Base-by-base conservation (phyloP, 2,888 invertebrate genomes). In the Plemyria rubiginata region DNA sequence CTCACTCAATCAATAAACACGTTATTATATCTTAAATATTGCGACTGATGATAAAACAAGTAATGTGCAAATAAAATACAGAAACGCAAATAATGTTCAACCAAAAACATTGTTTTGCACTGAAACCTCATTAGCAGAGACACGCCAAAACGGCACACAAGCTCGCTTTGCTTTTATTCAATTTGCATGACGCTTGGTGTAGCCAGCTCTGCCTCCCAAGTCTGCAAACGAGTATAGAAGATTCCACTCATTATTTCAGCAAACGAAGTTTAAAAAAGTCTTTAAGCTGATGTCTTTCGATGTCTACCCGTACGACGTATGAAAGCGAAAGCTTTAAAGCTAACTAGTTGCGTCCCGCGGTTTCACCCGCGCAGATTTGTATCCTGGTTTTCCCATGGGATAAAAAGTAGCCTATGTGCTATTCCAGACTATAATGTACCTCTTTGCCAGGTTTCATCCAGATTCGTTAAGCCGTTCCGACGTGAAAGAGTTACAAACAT, bases 61-160 rank as follows among this genome's bases (percentile, higher is more conserved):
- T 36, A 38, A 38, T 22, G 36, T 32, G 32, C 49, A 50, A 50
- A 50, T 50, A 50, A 50, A 32, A 50, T n/a, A 29, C 28, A 29
- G 22, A 32, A 50, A 50, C 13, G 32, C 15, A 50, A 32, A 11
- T 51, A 51, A 16, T 12, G 51, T 16, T 12, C 15, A 54, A 54
- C 13, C 54, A 43, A 54, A 54, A 43, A 54, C 43, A 54, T 41
- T 54, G 54, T 54, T 41, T 41, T 29, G 29, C 54, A 54, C 54
- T 28, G 54, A 54, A 40, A 41, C 41, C 54, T 54, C 43, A 54
- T 54, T 54, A 54, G 54, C 29, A 28, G 43, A 45, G 45, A 45
- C 45, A 50, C 29, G 32, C 49, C 49, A 50, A 29, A 51, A 51
- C 36, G 36, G 32, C 32, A 51, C 49, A 32, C 22, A 36, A 51